These are phyloP conservation scores for Masnerella sp. DNA, from an alignment of 2,888 invertebrate genomes.

Conservation along the genomic window DNA sequence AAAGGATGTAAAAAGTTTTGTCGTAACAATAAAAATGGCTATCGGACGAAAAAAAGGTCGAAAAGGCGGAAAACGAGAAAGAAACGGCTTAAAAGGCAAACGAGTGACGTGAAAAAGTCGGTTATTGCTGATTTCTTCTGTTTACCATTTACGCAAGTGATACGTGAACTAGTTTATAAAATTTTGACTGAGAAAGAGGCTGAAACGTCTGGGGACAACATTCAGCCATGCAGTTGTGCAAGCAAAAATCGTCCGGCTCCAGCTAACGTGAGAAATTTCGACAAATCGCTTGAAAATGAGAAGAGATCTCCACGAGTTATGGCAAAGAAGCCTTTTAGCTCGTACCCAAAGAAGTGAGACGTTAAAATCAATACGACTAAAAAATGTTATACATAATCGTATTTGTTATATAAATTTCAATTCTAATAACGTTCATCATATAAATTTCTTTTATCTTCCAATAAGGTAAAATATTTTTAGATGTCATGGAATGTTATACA, in stretches of 20 bases:
- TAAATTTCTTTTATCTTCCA: no score
- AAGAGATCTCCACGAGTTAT: constrained; percentile 7
- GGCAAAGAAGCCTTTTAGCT: neutral
- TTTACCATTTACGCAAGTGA: constrained; percentile 37
- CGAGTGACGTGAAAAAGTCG: constrained; percentile 35
- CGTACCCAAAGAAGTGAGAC: neutral
- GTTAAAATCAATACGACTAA: no score
- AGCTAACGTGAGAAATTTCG: constrained; percentile 32
- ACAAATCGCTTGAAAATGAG: constrained; percentile 37
- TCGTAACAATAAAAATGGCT: neutral
- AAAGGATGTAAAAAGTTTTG: no score
- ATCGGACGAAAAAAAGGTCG: constrained; percentile 1
- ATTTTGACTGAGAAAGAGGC: constrained; percentile 25
- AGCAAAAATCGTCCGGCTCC: neutral
- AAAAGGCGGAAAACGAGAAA: constrained; percentile 16
- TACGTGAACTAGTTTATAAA: constrained; percentile 43
- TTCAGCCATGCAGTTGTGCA: constrained; percentile 3
- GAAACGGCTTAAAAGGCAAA: neutral
- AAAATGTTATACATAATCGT: no score
- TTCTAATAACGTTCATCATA: no score
- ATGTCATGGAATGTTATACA: no score
- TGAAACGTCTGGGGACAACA: no score
- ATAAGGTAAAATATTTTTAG: no score
- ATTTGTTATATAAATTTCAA: no score
- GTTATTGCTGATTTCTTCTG: constrained; percentile 42